Evolutionary conservation across 2,888 invertebrate species (phyloP).

Genomic region (Oligia fasciuncula): DNA sequence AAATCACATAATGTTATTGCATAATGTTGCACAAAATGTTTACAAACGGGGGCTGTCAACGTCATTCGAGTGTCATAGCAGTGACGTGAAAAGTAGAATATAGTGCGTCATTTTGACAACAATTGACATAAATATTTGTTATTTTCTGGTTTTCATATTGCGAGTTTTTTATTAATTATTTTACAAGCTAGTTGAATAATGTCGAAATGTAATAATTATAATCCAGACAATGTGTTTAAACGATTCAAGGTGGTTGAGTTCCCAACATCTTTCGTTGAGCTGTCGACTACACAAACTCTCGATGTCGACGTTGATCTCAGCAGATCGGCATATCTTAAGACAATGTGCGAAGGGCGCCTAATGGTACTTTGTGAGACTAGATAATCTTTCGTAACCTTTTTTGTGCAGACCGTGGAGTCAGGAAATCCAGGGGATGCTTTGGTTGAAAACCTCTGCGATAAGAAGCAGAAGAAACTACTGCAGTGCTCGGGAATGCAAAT

Average conservation of each 20-base stretch:
- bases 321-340: conserved; percentile 82
- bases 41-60: neutral
- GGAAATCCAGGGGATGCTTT: neutral
- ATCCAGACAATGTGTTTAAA: conserved; percentile 81
- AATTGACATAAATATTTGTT: conserved; percentile 21
- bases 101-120: conserved; percentile 29
- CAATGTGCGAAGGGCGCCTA: conserved; percentile 77
- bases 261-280: conserved; percentile 81
- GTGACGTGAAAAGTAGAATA: neutral
- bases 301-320: conserved; percentile 79
- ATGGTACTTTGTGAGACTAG: conserved; percentile 72
- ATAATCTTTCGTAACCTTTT: neutral
- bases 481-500: conserved; percentile 4
- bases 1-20: too few species aligned
- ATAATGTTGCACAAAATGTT: neutral
- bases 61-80: neutral
- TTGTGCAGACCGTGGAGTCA: neutral
- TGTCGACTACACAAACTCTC: conserved; percentile 76
- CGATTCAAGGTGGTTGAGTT: conserved; percentile 84
- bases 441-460: neutral
- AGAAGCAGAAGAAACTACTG: neutral
- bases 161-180: conserved; percentile 2
- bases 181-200: conserved; percentile 47
- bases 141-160: neutral
- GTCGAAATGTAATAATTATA: conserved; percentile 72